Evolutionary conservation across 2,888 invertebrate species (phyloP), one percentile per base, ranked within the genome.

Genomic region (Sminthurinus aureus): DNA sequence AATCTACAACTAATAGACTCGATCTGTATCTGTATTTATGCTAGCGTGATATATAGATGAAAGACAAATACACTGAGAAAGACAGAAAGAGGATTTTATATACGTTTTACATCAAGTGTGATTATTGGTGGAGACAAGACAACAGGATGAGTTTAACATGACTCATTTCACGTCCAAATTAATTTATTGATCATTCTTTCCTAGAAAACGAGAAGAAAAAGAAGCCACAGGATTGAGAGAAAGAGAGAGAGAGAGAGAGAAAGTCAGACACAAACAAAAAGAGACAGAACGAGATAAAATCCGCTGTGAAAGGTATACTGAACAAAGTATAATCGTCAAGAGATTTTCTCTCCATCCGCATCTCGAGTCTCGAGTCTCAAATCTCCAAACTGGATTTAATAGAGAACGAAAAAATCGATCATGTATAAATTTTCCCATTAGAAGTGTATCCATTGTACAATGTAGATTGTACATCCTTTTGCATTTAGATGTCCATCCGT

Each of bases 161-260:
- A 69, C 84, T 84, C 84, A 85, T 82, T 82, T 82, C 51, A 77
- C 82, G 84, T 83, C 79, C 51, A 82, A 58, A 85, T 85, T 85
- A 84, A 85, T 85, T 85, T 85, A 84, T 84, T 77, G 81, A 81
- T 81, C 26, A 58, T 76, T 76, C 76, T 11, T 50, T 51, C n/a
- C 20, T 1, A 12, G 18, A 13, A 24, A 9, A 38, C 26, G 18
- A 26, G 26, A 20, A 67, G n/a, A 9, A 13, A 20, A 67, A 67
- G 67, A 67, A 22, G n/a, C 64, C n/a, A n/a, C 38, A 38, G 38
- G 38, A 38, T 38, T 38, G 38, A 38, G 38, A 6, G 38, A 38
- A 38, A 38, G 38, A 38, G 6, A 38, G 38, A 38, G 38, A 38
- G 1, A 38, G 38, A 38, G 38, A 6, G 38, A 38, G 6, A 38